Percentiles rank a stretch among this genome's conserved stretches.
Conservation (phyloP, 2,113 vertebrate genomes). For the Pleuronectes platessa region DNA sequence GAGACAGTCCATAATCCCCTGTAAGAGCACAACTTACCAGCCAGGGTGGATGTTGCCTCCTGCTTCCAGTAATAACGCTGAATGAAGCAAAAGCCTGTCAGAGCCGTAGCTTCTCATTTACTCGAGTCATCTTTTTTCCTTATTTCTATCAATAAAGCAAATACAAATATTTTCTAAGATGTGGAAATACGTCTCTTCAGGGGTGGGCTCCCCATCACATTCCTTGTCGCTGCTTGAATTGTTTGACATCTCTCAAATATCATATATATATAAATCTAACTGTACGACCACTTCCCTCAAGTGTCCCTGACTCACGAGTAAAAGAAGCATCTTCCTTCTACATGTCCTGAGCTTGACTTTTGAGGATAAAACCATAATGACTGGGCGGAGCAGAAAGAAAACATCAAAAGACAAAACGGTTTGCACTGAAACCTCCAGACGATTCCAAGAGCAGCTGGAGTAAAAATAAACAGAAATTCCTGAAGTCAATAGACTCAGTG, state of each 20-base stretch:
- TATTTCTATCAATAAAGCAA: too few relatives aligned
- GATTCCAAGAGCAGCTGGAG: neutral
- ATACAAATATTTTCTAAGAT: neutral
- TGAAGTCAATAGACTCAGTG: neutral
- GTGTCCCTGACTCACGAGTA: conserved; percentile 7
- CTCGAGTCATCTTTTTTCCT: too few relatives aligned
- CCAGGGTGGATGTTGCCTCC: neutral
- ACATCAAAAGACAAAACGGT: neutral
- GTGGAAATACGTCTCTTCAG: neutral
- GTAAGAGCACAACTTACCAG: too few relatives aligned
- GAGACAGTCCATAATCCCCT: neutral
- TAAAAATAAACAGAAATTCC: conserved; percentile 3
- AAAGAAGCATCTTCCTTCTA: conserved; percentile 10
- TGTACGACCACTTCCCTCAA: conserved; percentile 8
- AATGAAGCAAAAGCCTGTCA: too few relatives aligned
- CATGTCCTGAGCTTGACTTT: conserved; percentile 20
- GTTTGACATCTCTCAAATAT: conserved; percentile 1
- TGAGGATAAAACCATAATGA: neutral
- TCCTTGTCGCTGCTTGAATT: too few relatives aligned
- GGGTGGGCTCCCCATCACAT: neutral
- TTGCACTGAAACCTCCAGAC: neutral
- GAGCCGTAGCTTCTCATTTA: too few relatives aligned
- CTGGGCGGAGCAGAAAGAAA: neutral
- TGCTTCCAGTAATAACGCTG: too few relatives aligned
- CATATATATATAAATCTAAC: conserved; percentile 7